A percentile compares a stretch with the other conserved stretches of the same genome.
Conservation (phyloP, 35 echinoderm and acorn worm genomes). For the Anneissia japonica region DNA sequence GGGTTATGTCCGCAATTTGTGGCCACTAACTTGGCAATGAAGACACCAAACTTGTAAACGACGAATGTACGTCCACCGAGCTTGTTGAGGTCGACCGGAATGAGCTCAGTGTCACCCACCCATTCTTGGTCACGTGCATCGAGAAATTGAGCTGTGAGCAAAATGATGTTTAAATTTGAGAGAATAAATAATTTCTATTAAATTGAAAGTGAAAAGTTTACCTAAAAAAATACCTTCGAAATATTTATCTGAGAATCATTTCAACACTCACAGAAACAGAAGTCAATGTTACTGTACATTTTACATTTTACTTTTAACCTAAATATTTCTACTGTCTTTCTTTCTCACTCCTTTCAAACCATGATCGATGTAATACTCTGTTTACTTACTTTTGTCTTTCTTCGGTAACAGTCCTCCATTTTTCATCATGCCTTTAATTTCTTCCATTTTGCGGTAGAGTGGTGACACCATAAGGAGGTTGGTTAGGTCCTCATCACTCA, state of each 20-base stretch:
- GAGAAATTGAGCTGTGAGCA: constrained; percentile 48
- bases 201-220: no score
- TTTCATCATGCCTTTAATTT: constrained; percentile 85
- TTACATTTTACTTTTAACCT: no score
- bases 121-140: constrained; percentile 67
- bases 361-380: background rate
- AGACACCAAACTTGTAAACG: constrained; percentile 85
- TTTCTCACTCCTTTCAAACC: no score
- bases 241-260: no score
- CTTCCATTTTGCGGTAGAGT: constrained; percentile 78
- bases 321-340: no score
- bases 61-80: constrained; percentile 77
- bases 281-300: no score
- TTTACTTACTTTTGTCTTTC: constrained; percentile 67
- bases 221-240: no score
- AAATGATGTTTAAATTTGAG: background rate
- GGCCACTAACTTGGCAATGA: constrained; percentile 57
- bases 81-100: constrained; percentile 76
- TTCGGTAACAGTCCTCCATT: constrained; percentile 60
- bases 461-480: constrained; percentile 87
- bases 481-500: constrained; percentile 77
- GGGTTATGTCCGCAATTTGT: constrained; percentile 61
- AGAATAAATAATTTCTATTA: no score
- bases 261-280: no score
- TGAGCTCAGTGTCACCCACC: constrained; percentile 61